Base-by-base conservation (phyloP, 1,140 invertebrate species). In the Bacillus rossius region DNA sequence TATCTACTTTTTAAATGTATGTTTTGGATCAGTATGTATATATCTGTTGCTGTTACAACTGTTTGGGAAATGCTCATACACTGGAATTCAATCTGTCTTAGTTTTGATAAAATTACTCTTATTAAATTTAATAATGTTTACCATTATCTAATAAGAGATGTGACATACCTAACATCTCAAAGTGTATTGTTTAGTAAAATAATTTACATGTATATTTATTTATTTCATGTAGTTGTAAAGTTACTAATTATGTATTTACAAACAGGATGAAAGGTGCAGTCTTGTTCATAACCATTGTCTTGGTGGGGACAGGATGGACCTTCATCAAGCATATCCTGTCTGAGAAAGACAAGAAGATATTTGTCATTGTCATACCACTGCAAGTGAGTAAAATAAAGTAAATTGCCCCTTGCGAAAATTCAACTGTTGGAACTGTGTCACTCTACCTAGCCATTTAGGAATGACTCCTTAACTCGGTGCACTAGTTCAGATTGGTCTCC, bases 251-350 rank as follows among this genome's bases (percentile, higher is more conserved):
- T 37, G 40, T 47, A 19, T 69, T 23, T 61, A 47, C 67, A 64
- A 64, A 49, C 69, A 88, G 83, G 61, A 78, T 96, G 40, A 94
- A 94, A 77, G 94, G 95, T 38, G 92, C 94, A 0, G 83, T 99
- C 17, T 75, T 99, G 38, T 98, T 99, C 71, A 94, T 97, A 40
- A 97, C 95, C 0, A 92, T 99, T 64, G 87, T 98, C 8, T 78
- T 99, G 8, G 93, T 99, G 63, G 97, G 97, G 34, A 96, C 96
- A 26, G 97, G 97, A 1, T 99, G 96, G 94, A 95, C 95, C 23
- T 99, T 99, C 70, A 95, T 99, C 51, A 99, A 99, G 72, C 94
- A 98, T 68, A 93, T 99, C 61, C 77, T 99, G 2, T 91, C 92
- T 7, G 94, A 97, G 62, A 88, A 93, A 62, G 97, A 99, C 67